Conservation (phyloP, 2,888 invertebrate genomes). For the Tribolium freemani region DNA sequence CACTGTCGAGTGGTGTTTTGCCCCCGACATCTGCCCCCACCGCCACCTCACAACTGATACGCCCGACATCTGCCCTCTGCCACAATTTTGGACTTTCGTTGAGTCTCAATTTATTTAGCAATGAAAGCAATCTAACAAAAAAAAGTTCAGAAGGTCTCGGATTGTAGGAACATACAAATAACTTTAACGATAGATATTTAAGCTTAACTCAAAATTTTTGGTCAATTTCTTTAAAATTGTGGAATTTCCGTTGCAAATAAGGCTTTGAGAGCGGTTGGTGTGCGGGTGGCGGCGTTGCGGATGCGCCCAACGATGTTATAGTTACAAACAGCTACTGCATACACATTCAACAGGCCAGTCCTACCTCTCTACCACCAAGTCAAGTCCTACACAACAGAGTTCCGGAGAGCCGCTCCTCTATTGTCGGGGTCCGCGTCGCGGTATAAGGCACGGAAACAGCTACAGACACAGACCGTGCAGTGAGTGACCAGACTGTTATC, state of each 20-base stretch:
- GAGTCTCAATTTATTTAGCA: too few relatives aligned
- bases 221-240: too few relatives aligned
- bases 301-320: slow-evolving; percentile 26
- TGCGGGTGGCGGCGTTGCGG: neutral
- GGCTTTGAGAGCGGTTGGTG: neutral
- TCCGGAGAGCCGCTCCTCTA: slow-evolving; percentile 43
- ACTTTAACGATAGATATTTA: too few relatives aligned
- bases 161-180: too few relatives aligned
- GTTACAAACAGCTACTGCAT: slow-evolving; percentile 57
- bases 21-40: neutral
- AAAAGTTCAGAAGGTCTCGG: too few relatives aligned
- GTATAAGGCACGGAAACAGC: slow-evolving; percentile 66
- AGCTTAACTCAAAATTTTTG: too few relatives aligned
- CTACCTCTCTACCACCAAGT: slow-evolving; percentile 55
- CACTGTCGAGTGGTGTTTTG: slow-evolving; percentile 21
- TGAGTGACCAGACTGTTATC: slow-evolving; percentile 67
- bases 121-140: too few relatives aligned
- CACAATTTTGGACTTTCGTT: too few relatives aligned
- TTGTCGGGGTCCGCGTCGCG: slow-evolving; percentile 59
- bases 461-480: slow-evolving; percentile 68
- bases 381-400: slow-evolving; percentile 52
- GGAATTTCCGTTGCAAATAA: too few relatives aligned
- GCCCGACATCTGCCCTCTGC: neutral
- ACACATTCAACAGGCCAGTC: slow-evolving; percentile 65
- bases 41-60: neutral